Base-by-base conservation (phyloP, 2,797 vertebrate genomes). In the Paratrypauchen microcephalus region DNA sequence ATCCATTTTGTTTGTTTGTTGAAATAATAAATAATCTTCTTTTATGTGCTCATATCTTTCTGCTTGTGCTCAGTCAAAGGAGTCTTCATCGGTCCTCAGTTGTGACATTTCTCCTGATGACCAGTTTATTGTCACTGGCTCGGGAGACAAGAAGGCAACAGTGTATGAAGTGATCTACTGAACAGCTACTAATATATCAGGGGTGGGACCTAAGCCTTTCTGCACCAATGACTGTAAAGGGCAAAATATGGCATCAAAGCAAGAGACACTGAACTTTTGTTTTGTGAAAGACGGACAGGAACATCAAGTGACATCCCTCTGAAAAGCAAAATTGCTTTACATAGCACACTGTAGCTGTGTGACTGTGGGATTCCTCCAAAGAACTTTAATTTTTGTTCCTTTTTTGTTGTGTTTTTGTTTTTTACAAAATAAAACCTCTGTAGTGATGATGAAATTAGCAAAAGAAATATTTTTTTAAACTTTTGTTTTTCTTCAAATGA, bases 101-200 rank as follows among this genome's bases (percentile, higher is more conserved):
- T 97, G 95, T 0, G 95, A 96, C 0, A 92, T 97, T 83, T 95
- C 95, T 55, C 92, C 92, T 0, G 94, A 95, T 0, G 94, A 94
- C 83, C 94, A 94, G 76, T 94, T 96, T 83, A 90, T 95, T 0
- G 91, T 95, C 77, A 96, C 95, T 0, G 96, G 96, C 64, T 96
- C 95, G 0, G 93, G 94, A 65, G 93, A 96, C 89, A 95, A 95
- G 94, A 98, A 98, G 1, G 96, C 95, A 4, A 96, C 95, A 0
- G 96, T 98, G 54, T 97, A 98, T 0, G 96, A 97, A 89, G 92
- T 98, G 83, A 95, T 94, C 79, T 97, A 96, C 91, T 97, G 93
- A 94, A 73, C 75, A 74, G 75, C 47, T 41, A 61, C 19, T 62
- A 75, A 67, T 71, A 67, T 74, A 76, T 73, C 72, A 69, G 76